Conservation (phyloP, 2,888 invertebrate species). For the Prenolepis imparis region DNA sequence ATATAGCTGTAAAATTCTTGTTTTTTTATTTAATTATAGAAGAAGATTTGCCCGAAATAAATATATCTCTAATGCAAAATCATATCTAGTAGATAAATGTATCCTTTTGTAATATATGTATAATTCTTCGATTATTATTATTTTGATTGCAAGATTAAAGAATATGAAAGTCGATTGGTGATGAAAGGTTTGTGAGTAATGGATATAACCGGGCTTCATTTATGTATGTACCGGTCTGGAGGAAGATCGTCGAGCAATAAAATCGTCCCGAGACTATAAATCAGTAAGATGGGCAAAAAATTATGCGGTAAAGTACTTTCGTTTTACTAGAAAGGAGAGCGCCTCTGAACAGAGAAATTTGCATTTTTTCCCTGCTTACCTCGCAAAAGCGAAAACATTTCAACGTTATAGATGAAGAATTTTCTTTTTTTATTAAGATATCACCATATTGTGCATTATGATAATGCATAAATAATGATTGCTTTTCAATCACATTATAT, state of each 20-base stretch:
- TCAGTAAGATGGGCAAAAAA: constrained; percentile 52
- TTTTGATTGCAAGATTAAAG: constrained; percentile 2
- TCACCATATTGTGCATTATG: constrained; percentile 8
- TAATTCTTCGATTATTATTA: neutral
- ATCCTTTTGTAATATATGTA: neutral
- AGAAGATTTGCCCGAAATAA: neutral
- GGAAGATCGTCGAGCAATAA: constrained; percentile 43
- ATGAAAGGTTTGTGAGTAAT: constrained; percentile 37
- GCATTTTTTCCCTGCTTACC: constrained; percentile 46
- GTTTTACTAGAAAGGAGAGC: constrained; percentile 35
- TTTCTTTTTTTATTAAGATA: constrained; percentile 2
- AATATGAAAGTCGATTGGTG: constrained; percentile 27
- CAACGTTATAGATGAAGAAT: constrained; percentile 26
- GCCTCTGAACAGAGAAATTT: constrained; percentile 48
- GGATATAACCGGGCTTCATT: constrained; percentile 47
- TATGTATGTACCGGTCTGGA: constrained; percentile 57
- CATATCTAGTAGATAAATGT: neutral
- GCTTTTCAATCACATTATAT: neutral
- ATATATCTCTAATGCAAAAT: no score
- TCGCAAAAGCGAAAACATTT: constrained; percentile 43
- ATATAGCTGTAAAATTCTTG: neutral
- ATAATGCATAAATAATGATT: constrained; percentile 7
- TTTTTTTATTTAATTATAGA: neutral
- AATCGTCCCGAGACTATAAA: constrained; percentile 43
- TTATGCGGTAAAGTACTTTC: constrained; percentile 49